phyloP scores from a whole-genome alignment of 1,140 invertebrate species.

The Heliconius hermathena region DNA sequence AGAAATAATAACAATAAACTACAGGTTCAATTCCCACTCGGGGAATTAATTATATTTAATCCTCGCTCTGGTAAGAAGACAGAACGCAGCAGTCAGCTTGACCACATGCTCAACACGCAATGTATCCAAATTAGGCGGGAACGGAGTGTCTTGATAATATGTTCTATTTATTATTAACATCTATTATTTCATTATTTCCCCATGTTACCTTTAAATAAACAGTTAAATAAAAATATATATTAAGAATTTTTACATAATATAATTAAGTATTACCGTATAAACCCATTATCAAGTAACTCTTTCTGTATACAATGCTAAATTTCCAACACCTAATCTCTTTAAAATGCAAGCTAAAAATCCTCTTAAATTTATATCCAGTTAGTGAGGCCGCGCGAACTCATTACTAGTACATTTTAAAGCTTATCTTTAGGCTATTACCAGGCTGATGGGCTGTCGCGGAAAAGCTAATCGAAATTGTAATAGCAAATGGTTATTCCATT shows the following conservation, averaged over 20 bases:
- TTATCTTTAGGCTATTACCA: slow-evolving; percentile 48
- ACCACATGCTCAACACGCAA: no score
- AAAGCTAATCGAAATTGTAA: slow-evolving; percentile 34
- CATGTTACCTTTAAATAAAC: no score
- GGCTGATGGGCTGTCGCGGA: slow-evolving; percentile 46
- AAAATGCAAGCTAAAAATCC: slow-evolving; percentile 49
- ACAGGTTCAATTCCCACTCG: no score
- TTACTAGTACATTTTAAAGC: slow-evolving; percentile 51
- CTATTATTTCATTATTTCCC: no score
- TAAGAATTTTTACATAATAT: no score
- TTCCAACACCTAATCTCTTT: slow-evolving; percentile 33
- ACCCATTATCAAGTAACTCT: background rate
- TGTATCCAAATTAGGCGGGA: no score
- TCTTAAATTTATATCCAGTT: slow-evolving; percentile 49
- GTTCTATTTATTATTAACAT: no score
- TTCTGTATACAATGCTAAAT: slow-evolving; percentile 21
- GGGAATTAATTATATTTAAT: no score
- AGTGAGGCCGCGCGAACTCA: slow-evolving; percentile 47
- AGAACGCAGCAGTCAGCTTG: background rate
- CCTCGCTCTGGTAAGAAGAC: background rate
- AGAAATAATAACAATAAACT: no score
- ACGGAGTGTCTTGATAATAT: no score
- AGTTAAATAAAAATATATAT: no score
- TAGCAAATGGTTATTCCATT: slow-evolving; percentile 35
- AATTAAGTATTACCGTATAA: no score